A percentile compares a stretch with the other conserved stretches of the same genome.
These are phyloP conservation scores for Eucera pruinosa DNA, from an alignment of 2,888 invertebrate species.

Conservation along the genomic window DNA sequence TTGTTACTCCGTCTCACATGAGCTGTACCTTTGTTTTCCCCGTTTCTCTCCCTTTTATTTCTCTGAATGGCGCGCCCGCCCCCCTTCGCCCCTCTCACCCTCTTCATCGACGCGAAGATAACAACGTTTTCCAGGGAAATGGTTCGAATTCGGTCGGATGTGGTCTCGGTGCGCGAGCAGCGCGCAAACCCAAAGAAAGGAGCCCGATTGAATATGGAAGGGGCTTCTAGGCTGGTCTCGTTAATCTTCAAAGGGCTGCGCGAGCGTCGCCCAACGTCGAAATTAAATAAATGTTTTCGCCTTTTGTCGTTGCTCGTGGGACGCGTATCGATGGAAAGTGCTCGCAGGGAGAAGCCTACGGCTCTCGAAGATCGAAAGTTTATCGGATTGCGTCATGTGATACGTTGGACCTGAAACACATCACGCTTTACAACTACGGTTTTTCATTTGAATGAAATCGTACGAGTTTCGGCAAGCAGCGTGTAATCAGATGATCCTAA, in stretches of 20 bases:
- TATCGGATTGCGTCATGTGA: conserved; percentile 3
- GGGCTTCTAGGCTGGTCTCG: conserved; percentile 44
- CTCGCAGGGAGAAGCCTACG: background rate
- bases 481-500: background rate
- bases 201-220: conserved; percentile 45
- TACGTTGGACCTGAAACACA: background rate
- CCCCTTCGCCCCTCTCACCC: background rate
- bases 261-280: conserved; percentile 56
- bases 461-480: background rate
- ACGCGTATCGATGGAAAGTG: no score
- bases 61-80: conserved; percentile 16
- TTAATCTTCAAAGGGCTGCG: conserved; percentile 71
- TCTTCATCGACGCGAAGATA: conserved; percentile 66
- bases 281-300: conserved; percentile 68
- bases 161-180: conserved; percentile 35
- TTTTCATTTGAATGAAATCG: background rate
- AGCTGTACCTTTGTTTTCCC: conserved; percentile 25
- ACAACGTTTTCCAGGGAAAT: conserved; percentile 70
- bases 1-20: conserved; percentile 54
- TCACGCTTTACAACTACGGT: background rate
- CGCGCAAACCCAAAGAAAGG: conserved; percentile 28
- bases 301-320: conserved; percentile 27
- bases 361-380: conserved; percentile 7
- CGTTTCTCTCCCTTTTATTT: conserved; percentile 41
- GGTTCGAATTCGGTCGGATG: conserved; percentile 63